Evolutionary conservation across 1,140 invertebrate species (phyloP).

Genomic region (Drosophila auraria): DNA sequence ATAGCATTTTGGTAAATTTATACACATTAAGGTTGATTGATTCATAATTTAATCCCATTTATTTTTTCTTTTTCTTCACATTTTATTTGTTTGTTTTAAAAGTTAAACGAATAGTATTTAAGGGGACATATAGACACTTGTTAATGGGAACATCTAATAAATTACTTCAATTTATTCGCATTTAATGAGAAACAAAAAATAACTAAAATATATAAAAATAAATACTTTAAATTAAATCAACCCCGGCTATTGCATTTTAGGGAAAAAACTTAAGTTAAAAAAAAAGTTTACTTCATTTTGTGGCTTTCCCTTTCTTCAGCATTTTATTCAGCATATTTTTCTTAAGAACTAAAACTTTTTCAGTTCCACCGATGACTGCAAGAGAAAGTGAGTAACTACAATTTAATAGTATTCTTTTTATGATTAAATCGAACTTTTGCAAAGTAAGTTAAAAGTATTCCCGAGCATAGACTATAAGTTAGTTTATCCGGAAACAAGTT

Average conservation of each 20-base stretch:
- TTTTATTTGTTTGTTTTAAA: neutral
- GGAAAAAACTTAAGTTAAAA: neutral
- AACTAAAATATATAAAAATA: neutral
- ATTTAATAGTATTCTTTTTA: slow-evolving; percentile 32
- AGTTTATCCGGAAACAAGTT: neutral
- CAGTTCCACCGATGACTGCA: neutral
- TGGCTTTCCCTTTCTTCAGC: neutral
- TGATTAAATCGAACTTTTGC: slow-evolving; percentile 19
- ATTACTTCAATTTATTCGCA: too few species aligned
- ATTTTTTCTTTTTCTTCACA: neutral
- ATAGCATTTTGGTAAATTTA: neutral
- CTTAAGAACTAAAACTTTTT: neutral
- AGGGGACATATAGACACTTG: too few species aligned
- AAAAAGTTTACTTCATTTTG: neutral
- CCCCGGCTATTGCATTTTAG: neutral
- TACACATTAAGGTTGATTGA: neutral
- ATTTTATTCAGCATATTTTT: neutral
- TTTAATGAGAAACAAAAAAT: neutral
- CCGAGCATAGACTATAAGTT: neutral
- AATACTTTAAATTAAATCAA: neutral
- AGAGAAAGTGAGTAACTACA: neutral
- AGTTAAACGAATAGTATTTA: neutral
- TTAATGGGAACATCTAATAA: too few species aligned
- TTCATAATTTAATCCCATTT: neutral
- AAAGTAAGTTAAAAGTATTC: slow-evolving; percentile 19